Conservation (phyloP, 2,797 vertebrate species). For the Cyprinella venusta region DNA sequence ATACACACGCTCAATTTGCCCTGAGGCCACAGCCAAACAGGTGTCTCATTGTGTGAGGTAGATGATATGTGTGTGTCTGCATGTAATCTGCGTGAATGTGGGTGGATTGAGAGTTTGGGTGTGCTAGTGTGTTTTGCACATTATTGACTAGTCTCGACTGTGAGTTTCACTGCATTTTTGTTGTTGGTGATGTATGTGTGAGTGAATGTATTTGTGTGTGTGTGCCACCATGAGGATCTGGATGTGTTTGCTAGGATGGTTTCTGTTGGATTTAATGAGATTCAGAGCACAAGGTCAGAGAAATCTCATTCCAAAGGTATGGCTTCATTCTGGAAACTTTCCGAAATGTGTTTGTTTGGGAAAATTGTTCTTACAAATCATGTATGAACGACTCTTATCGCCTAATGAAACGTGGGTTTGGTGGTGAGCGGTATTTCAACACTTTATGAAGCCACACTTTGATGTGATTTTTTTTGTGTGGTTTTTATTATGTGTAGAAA, state of each 20-base stretch:
- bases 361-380: slow-evolving; percentile 26
- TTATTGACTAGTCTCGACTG: slow-evolving; percentile 34
- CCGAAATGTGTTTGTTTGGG: slow-evolving; percentile 13
- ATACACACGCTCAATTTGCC: slow-evolving; percentile 17
- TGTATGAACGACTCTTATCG: background rate
- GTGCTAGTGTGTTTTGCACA: slow-evolving; percentile 32
- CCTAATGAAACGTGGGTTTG: background rate
- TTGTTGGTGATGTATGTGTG: slow-evolving; percentile 25
- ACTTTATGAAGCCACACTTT: background rate
- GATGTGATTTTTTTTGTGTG: background rate
- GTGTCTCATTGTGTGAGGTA: slow-evolving; percentile 39
- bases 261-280: slow-evolving; percentile 70
- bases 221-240: slow-evolving; percentile 62
- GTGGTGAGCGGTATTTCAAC: background rate
- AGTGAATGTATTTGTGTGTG: slow-evolving; percentile 49
- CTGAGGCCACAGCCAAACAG: slow-evolving; percentile 39
- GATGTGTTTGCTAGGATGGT: slow-evolving; percentile 65
- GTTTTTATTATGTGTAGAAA: slow-evolving; percentile 7
- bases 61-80: slow-evolving; percentile 12
- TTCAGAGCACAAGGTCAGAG: slow-evolving; percentile 61
- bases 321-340: slow-evolving; percentile 19
- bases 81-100: slow-evolving; percentile 23
- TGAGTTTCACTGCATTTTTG: slow-evolving; percentile 7
- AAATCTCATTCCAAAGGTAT: slow-evolving; percentile 51
- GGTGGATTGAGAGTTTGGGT: slow-evolving; percentile 25